phyloP scores from a whole-genome alignment of 1,140 invertebrate genomes.

The Chionoecetes opilio region DNA sequence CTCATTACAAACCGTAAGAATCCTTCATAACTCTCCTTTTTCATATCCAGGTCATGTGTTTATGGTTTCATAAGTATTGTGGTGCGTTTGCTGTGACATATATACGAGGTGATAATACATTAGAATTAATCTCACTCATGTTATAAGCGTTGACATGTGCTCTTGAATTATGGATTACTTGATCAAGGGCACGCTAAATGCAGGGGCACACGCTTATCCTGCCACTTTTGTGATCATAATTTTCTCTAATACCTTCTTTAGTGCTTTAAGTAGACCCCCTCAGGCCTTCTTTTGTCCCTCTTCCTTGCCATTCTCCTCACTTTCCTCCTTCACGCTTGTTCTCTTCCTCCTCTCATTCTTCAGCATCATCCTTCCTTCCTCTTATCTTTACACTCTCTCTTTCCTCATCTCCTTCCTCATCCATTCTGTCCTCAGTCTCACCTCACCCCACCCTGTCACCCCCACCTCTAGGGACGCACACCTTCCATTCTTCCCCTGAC shows the following conservation, averaged over 20 bases:
- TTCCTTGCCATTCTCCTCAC: neutral
- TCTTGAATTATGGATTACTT: too few relatives aligned
- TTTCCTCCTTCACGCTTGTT: neutral
- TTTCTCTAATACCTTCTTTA: neutral
- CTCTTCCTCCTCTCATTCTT: conserved; percentile 6
- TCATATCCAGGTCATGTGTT: too few relatives aligned
- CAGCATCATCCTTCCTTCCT: conserved; percentile 24
- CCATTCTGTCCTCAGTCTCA: neutral
- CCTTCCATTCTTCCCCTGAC: conserved; percentile 25
- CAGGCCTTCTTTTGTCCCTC: conserved; percentile 12
- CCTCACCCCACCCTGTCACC: neutral
- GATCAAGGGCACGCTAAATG: too few relatives aligned
- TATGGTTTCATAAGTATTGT: too few relatives aligned
- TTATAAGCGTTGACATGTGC: too few relatives aligned
- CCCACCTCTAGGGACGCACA: neutral
- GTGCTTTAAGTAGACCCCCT: neutral
- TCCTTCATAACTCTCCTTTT: too few relatives aligned
- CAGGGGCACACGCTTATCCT: neutral
- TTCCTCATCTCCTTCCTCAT: conserved; percentile 17
- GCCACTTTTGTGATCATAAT: neutral
- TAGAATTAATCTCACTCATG: too few relatives aligned
- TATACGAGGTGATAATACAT: too few relatives aligned
- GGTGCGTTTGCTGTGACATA: too few relatives aligned
- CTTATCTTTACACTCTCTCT: conserved; percentile 1
- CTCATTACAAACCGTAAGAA: too few relatives aligned